Evolutionary conservation across 1,140 invertebrate species (phyloP).

Genomic region (Drosophila watanabei): DNA sequence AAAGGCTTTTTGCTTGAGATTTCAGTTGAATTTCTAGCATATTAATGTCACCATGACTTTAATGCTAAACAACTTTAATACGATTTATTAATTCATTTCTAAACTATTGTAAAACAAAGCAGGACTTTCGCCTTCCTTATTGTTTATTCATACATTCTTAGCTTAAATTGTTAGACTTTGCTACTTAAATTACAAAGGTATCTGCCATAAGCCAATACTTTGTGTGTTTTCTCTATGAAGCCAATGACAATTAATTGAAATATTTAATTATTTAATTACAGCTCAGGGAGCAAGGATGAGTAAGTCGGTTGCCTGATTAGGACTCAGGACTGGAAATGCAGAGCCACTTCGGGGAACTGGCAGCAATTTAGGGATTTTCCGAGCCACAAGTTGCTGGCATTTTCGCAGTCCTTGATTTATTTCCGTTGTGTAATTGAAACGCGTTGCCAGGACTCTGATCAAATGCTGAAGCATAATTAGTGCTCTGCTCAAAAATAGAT

Average conservation of each 20-base stretch:
- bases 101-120: not conserved
- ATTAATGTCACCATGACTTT: not conserved
- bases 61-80: not conserved
- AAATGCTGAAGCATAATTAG: conserved; percentile 77
- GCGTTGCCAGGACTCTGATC: conserved; percentile 57
- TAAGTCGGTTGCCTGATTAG: not conserved
- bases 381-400: conserved; percentile 22
- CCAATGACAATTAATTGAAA: conserved; percentile 20
- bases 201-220: not conserved
- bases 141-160: not conserved
- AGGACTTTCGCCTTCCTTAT: not conserved
- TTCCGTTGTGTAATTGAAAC: conserved; percentile 75
- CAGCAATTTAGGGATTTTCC: conserved; percentile 17
- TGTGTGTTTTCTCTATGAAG: not conserved
- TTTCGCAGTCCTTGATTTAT: conserved; percentile 66
- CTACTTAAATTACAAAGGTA: not conserved
- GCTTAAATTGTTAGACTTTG: too few relatives aligned
- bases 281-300: not conserved
- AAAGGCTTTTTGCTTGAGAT: not conserved
- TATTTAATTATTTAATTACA: conserved; percentile 36
- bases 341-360: conserved; percentile 11
- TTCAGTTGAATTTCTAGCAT: not conserved
- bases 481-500: conserved; percentile 78
- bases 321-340: conserved; percentile 6
- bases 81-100: not conserved